Percentiles rank a stretch among this genome's conserved stretches.
These are phyloP conservation scores for Trichacis sp. DNA, from an alignment of 2,888 invertebrate species.

Conservation along the genomic window DNA sequence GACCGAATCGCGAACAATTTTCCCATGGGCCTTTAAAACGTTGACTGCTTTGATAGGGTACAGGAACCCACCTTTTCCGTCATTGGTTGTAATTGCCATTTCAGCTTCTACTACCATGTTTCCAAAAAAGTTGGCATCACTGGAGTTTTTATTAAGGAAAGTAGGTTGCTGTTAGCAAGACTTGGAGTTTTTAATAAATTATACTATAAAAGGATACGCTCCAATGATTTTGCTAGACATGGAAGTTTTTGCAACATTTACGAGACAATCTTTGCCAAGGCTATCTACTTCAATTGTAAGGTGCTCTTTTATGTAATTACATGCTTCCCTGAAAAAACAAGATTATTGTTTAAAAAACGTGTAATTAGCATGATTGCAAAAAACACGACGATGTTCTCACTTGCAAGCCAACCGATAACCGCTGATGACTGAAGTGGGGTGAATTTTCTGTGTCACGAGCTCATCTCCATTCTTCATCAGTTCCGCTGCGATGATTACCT, in stretches of 20 bases:
- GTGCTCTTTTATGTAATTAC: constrained; percentile 96
- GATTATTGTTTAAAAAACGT: no score
- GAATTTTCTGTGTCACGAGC: constrained; percentile 97
- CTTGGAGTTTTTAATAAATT: no score
- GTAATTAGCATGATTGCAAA: no score
- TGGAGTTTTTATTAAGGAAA: no score
- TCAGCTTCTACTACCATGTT: constrained; percentile 97
- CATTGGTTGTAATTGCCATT: constrained; percentile 87
- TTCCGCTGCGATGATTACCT: constrained; percentile 80
- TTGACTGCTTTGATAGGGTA: constrained; percentile 98
- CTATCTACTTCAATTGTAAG: constrained; percentile 92
- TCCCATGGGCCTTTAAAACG: constrained; percentile 96
- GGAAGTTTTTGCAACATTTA: constrained; percentile 97
- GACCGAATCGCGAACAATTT: constrained; percentile 91
- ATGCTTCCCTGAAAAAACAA: constrained; percentile 84
- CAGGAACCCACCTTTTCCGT: constrained; percentile 83
- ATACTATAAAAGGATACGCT: no score
- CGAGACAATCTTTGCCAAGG: constrained; percentile 86
- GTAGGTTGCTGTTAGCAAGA: no score
- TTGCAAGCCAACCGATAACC: constrained; percentile 99
- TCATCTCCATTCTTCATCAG: constrained; percentile 95
- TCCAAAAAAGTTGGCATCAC: constrained; percentile 95
- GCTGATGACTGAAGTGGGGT: constrained; percentile 98
- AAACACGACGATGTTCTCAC: no score
- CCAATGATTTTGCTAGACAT: constrained; percentile 99